Evolutionary conservation across 2,113 vertebrate species (phyloP).

Genomic region (Zosterops pallidus): DNA sequence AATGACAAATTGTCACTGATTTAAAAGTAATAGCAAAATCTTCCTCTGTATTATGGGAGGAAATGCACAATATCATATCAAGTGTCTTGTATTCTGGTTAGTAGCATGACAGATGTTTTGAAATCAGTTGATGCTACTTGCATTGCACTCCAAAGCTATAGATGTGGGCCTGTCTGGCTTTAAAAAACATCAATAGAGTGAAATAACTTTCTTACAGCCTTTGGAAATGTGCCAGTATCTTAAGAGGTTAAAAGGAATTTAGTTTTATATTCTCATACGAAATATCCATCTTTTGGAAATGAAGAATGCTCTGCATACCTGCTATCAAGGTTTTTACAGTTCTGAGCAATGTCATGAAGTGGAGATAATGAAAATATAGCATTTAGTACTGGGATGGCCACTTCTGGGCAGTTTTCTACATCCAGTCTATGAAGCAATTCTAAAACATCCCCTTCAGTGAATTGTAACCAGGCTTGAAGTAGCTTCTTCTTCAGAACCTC

Average conservation of each 20-base stretch:
- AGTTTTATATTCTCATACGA: background rate
- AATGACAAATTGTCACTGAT: background rate
- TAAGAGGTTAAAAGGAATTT: background rate
- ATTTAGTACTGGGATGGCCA: conserved; percentile 78
- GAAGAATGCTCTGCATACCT: conserved; percentile 72
- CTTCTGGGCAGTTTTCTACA: conserved; percentile 90
- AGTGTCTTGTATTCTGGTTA: background rate
- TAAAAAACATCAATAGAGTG: background rate
- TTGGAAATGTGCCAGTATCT: background rate
- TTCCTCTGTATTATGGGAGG: background rate
- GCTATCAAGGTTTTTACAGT: conserved; percentile 73
- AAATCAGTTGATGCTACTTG: background rate
- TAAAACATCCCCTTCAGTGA: conserved; percentile 81
- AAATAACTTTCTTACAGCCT: background rate
- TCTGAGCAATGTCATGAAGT: conserved; percentile 75
- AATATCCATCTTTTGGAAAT: background rate
- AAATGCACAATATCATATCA: background rate
- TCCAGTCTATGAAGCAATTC: conserved; percentile 90
- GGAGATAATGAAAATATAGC: conserved; percentile 78
- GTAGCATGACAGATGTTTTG: background rate
- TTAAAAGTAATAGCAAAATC: background rate
- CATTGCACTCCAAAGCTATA: background rate
- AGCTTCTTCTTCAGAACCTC: conserved; percentile 82
- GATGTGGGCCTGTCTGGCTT: background rate
- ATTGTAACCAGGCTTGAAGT: conserved; percentile 85